Evolutionary conservation across 2,797 vertebrate genomes (phyloP).

Genomic region (Potorous gilbertii): DNA sequence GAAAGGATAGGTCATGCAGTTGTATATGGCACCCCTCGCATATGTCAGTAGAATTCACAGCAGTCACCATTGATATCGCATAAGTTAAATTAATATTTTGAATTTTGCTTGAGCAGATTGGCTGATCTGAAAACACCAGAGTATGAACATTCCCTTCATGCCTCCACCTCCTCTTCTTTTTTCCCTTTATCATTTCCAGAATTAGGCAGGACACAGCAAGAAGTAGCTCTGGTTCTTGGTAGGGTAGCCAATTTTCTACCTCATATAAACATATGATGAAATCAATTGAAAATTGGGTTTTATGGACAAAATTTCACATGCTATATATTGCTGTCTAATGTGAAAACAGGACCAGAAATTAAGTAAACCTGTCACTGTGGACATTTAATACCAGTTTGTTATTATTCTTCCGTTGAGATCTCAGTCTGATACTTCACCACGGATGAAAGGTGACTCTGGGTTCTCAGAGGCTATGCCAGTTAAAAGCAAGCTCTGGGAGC

Average conservation of each 20-base stretch:
- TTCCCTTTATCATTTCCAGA: not conserved
- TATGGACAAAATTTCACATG: not conserved
- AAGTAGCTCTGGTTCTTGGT: not conserved
- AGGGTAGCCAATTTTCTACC: not conserved
- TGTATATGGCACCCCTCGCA: not conserved
- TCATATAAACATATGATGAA: not conserved
- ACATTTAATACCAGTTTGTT: not conserved
- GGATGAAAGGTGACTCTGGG: not conserved
- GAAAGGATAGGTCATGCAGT: not conserved
- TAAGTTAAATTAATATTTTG: not conserved
- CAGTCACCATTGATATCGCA: not conserved
- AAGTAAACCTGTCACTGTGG: not conserved
- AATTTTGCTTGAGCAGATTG: not conserved
- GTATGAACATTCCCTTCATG: not conserved
- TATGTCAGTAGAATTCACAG: not conserved
- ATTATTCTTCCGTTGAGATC: not conserved
- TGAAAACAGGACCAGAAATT: not conserved
- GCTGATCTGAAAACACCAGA: not conserved
- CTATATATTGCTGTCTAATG: not conserved
- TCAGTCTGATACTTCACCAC: not conserved
- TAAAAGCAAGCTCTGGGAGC: not conserved
- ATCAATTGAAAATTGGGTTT: not conserved
- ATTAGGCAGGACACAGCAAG: not conserved
- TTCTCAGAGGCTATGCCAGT: not conserved
- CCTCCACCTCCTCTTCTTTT: not conserved